Evolutionary conservation across 2,113 vertebrate genomes (phyloP).

Genomic region (Cinclus mexicanus): DNA sequence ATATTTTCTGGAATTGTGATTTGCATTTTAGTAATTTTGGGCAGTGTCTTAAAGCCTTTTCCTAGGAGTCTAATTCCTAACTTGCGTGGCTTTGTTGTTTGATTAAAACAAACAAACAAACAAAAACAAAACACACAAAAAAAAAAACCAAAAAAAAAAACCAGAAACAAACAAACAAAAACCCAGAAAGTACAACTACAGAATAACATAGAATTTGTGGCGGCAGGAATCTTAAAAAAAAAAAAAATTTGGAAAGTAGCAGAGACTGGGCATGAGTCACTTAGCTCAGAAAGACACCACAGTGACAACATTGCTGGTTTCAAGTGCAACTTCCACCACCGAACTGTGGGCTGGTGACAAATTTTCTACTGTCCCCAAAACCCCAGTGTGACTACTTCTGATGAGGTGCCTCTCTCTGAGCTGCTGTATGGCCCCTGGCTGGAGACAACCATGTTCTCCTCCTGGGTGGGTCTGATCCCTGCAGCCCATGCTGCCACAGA

Average conservation of each 20-base stretch:
- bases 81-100: background rate
- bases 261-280: background rate
- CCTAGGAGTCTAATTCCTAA: background rate
- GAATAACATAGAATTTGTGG: background rate
- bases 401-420: rapidly evolving
- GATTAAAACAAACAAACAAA: no score
- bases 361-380: background rate
- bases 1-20: background rate
- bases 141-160: no score
- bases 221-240: background rate
- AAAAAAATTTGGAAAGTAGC: background rate
- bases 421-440: background rate
- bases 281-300: background rate
- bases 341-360: background rate
- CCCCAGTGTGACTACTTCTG: background rate
- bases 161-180: background rate
- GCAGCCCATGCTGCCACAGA: background rate
- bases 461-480: rapidly evolving
- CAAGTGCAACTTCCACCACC: background rate
- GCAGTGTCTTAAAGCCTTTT: background rate
- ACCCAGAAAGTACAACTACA: background rate
- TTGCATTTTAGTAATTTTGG: background rate
- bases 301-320: background rate
- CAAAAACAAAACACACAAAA: no score
- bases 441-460: rapidly evolving